Conservation (phyloP, 2,888 invertebrate genomes). For the Anarsia innoxiella region DNA sequence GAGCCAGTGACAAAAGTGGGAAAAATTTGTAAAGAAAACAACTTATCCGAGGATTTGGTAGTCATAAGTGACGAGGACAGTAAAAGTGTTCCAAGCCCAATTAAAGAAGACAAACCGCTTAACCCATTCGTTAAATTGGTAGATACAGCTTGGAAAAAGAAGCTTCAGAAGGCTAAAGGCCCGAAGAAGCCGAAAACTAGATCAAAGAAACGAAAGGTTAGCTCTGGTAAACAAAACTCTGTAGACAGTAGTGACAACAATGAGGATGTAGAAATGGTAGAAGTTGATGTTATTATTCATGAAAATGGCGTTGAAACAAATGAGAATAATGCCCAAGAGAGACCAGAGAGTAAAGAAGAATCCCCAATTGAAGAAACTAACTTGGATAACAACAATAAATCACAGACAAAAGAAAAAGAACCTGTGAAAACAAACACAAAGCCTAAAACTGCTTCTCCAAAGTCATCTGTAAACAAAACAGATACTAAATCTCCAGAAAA, state of each 20-base stretch:
- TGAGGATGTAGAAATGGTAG: conserved; percentile 35
- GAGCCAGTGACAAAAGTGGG: conserved; percentile 53
- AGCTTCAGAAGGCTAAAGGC: conserved; percentile 41
- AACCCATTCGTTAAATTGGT: conserved; percentile 64
- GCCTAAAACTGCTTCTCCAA: too few relatives aligned
- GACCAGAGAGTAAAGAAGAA: conserved; percentile 1
- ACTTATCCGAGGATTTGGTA: conserved; percentile 36
- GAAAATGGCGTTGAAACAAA: conserved; percentile 9
- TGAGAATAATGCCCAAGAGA: neutral
- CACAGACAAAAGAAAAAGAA: neutral
- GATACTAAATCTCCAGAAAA: neutral
- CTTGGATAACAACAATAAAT: neutral
- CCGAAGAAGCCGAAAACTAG: conserved; percentile 38
- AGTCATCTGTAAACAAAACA: neutral
- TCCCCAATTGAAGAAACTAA: too few relatives aligned
- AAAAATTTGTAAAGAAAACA: conserved; percentile 56
- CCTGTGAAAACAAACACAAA: conserved; percentile 7
- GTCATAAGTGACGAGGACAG: conserved; percentile 61
- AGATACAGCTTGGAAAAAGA: conserved; percentile 58
- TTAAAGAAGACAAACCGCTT: conserved; percentile 31
- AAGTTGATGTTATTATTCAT: conserved; percentile 31
- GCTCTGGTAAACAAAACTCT: conserved; percentile 17
- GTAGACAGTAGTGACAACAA: conserved; percentile 12
- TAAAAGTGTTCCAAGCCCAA: conserved; percentile 28
- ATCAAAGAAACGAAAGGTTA: conserved; percentile 17